Conservation (phyloP, 2,888 invertebrate genomes). For the Pelosia muscerda region DNA sequence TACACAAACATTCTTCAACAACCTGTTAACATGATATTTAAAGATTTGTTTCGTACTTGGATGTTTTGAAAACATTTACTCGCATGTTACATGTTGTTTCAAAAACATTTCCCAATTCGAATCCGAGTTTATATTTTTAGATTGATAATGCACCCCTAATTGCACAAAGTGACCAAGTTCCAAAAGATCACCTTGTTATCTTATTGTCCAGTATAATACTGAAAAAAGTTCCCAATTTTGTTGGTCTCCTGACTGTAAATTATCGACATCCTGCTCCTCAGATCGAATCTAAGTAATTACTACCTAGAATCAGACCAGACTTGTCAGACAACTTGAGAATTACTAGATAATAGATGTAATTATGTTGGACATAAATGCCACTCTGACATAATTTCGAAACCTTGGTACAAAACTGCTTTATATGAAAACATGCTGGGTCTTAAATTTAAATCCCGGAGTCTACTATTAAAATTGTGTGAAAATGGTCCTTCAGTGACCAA, state of each 20-base stretch:
- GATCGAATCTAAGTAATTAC: slow-evolving; percentile 76
- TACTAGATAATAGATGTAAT: slow-evolving; percentile 28
- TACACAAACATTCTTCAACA: slow-evolving; percentile 17
- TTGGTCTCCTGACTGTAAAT: slow-evolving; percentile 52
- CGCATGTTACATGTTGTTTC: slow-evolving; percentile 31
- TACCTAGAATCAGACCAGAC: slow-evolving; percentile 43
- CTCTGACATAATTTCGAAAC: slow-evolving; percentile 50
- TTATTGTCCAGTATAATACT: not conserved
- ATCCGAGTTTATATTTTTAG: slow-evolving; percentile 9
- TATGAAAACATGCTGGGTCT: not conserved
- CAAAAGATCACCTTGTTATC: not conserved
- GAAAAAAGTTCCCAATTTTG: slow-evolving; percentile 19
- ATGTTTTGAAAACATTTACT: slow-evolving; percentile 42
- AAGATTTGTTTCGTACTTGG: slow-evolving; percentile 28
- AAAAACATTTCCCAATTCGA: slow-evolving; percentile 9
- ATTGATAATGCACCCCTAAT: slow-evolving; percentile 21
- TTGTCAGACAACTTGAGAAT: slow-evolving; percentile 28
- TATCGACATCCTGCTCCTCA: slow-evolving; percentile 73
- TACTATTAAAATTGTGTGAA: not conserved
- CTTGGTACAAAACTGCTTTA: slow-evolving; percentile 1
- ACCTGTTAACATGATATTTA: slow-evolving; percentile 29
- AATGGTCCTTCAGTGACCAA: slow-evolving; percentile 4
- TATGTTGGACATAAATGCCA: slow-evolving; percentile 22
- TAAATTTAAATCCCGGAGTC: not conserved
- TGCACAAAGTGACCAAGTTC: not conserved